Percentiles rank a stretch among this genome's conserved stretches.
These are phyloP conservation scores for Lepisosteus oculatus DNA, from an alignment of 2,113 vertebrate species.

Conservation along the genomic window DNA sequence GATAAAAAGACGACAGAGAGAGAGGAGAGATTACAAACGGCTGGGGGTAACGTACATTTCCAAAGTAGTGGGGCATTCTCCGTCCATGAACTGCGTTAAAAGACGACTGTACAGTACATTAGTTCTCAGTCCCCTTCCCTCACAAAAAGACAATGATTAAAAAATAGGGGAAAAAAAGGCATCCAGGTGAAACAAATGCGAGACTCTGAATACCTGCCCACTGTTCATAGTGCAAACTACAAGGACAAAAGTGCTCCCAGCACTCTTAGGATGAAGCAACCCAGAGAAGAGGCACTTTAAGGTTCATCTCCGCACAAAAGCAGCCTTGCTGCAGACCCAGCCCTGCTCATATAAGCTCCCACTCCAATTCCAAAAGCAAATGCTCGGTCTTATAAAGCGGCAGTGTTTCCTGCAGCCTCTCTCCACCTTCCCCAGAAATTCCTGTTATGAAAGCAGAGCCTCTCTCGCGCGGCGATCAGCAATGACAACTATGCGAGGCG, in stretches of 20 bases:
- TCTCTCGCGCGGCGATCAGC: conserved; percentile 65
- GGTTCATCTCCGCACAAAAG: neutral
- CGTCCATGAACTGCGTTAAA: neutral
- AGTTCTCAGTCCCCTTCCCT: neutral
- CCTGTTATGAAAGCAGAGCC: conserved; percentile 68
- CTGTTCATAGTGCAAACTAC: neutral
- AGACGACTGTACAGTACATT: too few species aligned
- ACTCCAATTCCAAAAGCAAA: neutral
- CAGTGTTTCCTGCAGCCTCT: conserved; percentile 43
- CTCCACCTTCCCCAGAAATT: conserved; percentile 66
- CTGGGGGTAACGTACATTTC: neutral
- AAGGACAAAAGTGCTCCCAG: neutral
- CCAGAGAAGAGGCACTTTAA: neutral
- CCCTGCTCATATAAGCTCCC: conserved; percentile 13
- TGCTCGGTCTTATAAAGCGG: conserved; percentile 35
- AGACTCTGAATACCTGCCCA: conserved; percentile 8
- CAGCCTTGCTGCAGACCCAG: neutral
- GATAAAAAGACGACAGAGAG: neutral
- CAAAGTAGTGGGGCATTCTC: neutral
- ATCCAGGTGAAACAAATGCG: too few species aligned
- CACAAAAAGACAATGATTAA: neutral
- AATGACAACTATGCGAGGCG: conserved; percentile 73
- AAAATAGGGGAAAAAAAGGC: too few species aligned
- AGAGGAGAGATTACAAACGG: neutral
- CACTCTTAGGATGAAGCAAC: neutral